Base-by-base conservation (phyloP, 2,888 invertebrate species). In the Rhamnusium bicolor region DNA sequence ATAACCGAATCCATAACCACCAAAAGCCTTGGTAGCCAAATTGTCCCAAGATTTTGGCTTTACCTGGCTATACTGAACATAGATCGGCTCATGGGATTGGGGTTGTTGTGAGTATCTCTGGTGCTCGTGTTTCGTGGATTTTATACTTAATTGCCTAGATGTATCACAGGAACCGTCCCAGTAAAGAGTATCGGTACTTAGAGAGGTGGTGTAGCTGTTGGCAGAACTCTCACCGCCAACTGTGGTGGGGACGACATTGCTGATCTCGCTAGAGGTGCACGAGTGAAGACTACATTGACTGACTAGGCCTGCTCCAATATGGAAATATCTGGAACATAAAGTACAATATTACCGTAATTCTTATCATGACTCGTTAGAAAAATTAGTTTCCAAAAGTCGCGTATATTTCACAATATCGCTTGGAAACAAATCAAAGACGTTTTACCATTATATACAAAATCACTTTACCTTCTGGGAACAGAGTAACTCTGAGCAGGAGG, bases 41-140 rank as follows among this genome's bases (percentile, higher is more conserved):
- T 96, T 96, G 85, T 96, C 96, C 96, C 96, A 96, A 0, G 96
- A 96, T 86, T 96, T 96, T 0, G 96, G 96, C 84, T 96, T 96
- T 0, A 86, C 87, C 62, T 81, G 80, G 51, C 76, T 78, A 79
- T 90, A 91, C 72, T 90, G 90, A 4, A 86, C 85, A 75, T 80
- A 90, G 83, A 85, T 89, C 82, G 84, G 89, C 83, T 86, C 90
- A 85, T 66, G 87, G 69, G 82, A 78, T 67, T 81, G 80, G 49
- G 81, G 81, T 66, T 83, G 85, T 68, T 83, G 83, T 19, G 81
- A 82, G 54, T 75, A 88, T 83, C 83, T 87, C 85, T 82, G 90
- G 89, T 86, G 83, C 40, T 83, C 85, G 54, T 89, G 87, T 88
- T 90, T 75, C 90, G 88, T 73, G 89, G 78, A 90, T 83, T 90